Base-by-base conservation (phyloP, 2,797 vertebrate genomes). In the Microhierax caerulescens region DNA sequence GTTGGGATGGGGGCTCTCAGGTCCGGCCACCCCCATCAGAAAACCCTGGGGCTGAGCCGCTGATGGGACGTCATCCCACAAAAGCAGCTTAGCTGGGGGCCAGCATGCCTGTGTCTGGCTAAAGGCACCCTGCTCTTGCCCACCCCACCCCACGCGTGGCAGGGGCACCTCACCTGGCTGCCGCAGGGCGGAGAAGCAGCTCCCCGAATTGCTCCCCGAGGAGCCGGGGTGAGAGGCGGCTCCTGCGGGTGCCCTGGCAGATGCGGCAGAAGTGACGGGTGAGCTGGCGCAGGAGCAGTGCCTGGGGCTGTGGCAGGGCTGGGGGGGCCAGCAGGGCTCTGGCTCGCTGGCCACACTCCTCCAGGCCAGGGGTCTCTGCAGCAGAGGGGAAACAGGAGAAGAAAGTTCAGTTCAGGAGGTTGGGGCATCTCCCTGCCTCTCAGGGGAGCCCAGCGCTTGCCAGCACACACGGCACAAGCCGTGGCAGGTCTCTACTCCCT, bases 281-380 rank as follows among this genome's bases (percentile, higher is more conserved):
- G 34, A 99, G 98, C 93, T 98, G 97, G 90, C 94, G 95, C 95
- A 99, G 97, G 43, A 99, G 98, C 95, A 98, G 97, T 7, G 98
- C 97, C 92, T 98, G 98, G 63, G 97, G 90, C 94, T 98, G 98
- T 1, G 98, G 98, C 76, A 99, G 83, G 61, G 97, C 98, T 2
- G 98, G 98, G 13, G 98, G 98, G 57, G 98, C 98, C 95, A 99
- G 96, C 92, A 99, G 97, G 90, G 87, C 97, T 97, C 97, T 98
- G 88, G 98, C 98, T 93, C 96, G 97, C 75, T 98, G 98, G 23
- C 98, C 98, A 7, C 98, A 98, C 73, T 99, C 98, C 88, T 99
- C 98, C 85, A 98, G 79, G 88, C 92, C 95, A 2, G 86, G 96
- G 59, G 94, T 98, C 95, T 98, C 99, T 99, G 88, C 36, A 67